Percentiles rank a stretch among this genome's conserved stretches.
phyloP scores from a whole-genome alignment of 2,888 invertebrate genomes.

The Coelinius sp. region DNA sequence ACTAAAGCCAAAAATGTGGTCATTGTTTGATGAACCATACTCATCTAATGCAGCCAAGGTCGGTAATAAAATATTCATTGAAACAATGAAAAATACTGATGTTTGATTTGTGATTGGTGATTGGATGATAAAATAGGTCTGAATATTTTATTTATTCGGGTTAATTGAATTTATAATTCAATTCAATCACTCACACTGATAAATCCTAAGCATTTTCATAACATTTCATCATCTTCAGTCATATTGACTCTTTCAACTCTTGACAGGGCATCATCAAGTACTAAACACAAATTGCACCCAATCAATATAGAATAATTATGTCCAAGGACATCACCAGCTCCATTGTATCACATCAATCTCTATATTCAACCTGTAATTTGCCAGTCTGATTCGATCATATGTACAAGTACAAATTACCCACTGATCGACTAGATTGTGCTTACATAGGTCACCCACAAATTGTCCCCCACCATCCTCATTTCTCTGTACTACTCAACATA shows the following conservation, averaged over 20 bases:
- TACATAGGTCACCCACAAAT: slow-evolving; percentile 14
- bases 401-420: slow-evolving; percentile 26
- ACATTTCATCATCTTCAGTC: too few relatives aligned
- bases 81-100: neutral
- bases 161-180: neutral
- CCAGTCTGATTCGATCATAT: slow-evolving; percentile 35
- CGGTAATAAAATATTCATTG: slow-evolving; percentile 56
- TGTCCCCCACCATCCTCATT: neutral
- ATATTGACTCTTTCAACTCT: neutral
- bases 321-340: neutral
- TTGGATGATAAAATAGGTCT: neutral
- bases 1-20: slow-evolving; percentile 98
- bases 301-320: neutral
- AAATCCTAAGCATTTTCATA: too few relatives aligned
- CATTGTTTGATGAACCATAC: slow-evolving; percentile 98
- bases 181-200: neutral
- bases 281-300: neutral
- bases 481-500: slow-evolving; percentile 3
- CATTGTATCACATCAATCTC: slow-evolving; percentile 10
- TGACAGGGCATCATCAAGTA: neutral
- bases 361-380: slow-evolving; percentile 24
- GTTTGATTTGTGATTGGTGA: neutral
- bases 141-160: neutral
- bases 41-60: slow-evolving; percentile 98
- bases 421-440: slow-evolving; percentile 26